Conservation (phyloP, 2,797 vertebrate genomes). For the Bradypodion ventrale region DNA sequence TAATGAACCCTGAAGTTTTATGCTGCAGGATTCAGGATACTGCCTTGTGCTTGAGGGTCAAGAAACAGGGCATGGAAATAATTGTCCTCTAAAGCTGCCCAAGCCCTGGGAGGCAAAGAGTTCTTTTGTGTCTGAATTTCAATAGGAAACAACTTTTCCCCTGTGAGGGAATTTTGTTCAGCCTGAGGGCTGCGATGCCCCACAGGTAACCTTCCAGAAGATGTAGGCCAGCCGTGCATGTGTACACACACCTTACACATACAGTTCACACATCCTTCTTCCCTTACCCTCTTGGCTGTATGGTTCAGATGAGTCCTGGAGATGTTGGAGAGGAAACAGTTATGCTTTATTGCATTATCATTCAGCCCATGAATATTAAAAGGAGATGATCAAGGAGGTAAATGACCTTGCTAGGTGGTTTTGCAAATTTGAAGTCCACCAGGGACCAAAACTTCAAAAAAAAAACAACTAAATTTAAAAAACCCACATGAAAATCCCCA, state of each 20-base stretch:
- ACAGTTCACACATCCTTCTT: too few species aligned
- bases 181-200: background rate
- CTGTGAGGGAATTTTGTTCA: background rate
- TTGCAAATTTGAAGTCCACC: background rate
- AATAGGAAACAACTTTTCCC: background rate
- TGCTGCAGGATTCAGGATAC: background rate
- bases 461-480: too few species aligned
- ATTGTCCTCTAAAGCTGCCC: background rate
- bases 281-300: too few species aligned
- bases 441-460: too few species aligned
- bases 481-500: too few species aligned
- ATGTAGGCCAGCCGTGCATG: background rate
- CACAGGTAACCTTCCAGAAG: background rate
- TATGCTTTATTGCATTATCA: too few species aligned
- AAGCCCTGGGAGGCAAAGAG: background rate
- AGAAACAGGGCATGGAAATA: constrained; percentile 4
- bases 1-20: background rate
- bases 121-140: background rate
- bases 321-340: too few species aligned
- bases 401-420: background rate
- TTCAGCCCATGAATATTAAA: background rate
- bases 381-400: background rate
- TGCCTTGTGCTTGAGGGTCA: background rate
- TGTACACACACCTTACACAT: too few species aligned
- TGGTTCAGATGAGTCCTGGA: too few species aligned